Evolutionary conservation across 1,140 invertebrate genomes (phyloP).

Genomic region (Eurosta solidaginis): DNA sequence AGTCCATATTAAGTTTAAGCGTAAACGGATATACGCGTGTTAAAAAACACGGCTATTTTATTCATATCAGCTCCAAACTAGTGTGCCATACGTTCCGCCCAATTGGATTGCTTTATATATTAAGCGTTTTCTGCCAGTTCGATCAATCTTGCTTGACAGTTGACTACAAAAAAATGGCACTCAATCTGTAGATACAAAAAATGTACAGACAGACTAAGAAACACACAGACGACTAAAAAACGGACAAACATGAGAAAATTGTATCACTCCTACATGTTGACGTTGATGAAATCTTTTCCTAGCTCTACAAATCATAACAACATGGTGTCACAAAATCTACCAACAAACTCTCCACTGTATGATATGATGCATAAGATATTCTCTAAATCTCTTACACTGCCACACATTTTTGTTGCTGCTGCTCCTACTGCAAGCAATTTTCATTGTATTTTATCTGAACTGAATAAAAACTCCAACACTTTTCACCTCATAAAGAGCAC

Average conservation of each 20-base stretch:
- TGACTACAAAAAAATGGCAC: neutral
- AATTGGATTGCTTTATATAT: no score
- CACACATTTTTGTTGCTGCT: neutral
- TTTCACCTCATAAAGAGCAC: neutral
- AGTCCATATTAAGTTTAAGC: no score
- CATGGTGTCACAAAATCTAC: neutral
- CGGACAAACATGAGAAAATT: no score
- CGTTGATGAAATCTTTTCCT: constrained; percentile 4
- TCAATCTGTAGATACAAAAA: neutral
- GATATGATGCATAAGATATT: neutral
- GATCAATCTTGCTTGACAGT: no score
- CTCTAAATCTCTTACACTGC: neutral
- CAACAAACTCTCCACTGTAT: neutral
- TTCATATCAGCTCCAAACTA: no score
- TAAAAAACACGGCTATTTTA: no score
- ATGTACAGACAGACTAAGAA: neutral
- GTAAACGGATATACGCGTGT: no score
- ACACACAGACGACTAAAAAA: neutral
- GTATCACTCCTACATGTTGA: neutral
- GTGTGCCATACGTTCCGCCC: no score
- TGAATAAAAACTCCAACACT: neutral
- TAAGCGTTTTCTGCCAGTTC: no score
- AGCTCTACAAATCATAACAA: constrained; percentile 13
- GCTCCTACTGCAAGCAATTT: neutral
- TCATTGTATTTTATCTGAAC: neutral